Conservation (phyloP, 2,797 vertebrate species). For the Lithobates sylvaticus region DNA sequence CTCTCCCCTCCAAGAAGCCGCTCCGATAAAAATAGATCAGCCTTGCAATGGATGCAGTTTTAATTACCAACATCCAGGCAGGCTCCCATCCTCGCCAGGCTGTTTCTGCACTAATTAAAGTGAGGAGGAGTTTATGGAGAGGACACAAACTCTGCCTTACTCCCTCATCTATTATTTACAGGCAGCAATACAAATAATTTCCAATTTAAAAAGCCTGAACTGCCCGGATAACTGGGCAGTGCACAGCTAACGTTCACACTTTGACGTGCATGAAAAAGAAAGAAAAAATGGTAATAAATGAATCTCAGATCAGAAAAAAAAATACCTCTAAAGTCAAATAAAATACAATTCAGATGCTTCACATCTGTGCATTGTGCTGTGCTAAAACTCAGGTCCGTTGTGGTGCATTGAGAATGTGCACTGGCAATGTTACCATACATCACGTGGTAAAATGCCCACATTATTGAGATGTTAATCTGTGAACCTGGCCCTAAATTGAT, state of each 20-base stretch:
- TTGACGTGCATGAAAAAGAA: constrained; percentile 51
- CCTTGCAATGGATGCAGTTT: constrained; percentile 92
- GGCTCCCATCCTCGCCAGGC: constrained; percentile 88
- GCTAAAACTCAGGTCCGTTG: too few species aligned
- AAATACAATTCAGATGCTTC: background rate
- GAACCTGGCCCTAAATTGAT: too few species aligned
- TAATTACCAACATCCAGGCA: constrained; percentile 94
- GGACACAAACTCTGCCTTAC: constrained; percentile 89
- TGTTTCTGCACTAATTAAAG: constrained; percentile 94
- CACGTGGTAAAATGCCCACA: too few species aligned
- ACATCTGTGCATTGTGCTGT: too few species aligned
- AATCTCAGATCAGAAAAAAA: background rate
- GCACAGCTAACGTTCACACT: constrained; percentile 66
- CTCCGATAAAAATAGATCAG: constrained; percentile 94
- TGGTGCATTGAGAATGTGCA: background rate
- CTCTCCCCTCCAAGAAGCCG: constrained; percentile 90
- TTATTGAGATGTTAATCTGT: too few species aligned
- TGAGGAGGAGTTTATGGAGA: constrained; percentile 89
- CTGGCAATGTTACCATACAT: background rate
- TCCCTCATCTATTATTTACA: constrained; percentile 97
- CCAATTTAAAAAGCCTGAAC: constrained; percentile 95
- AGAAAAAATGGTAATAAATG: constrained; percentile 35
- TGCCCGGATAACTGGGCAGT: constrained; percentile 78
- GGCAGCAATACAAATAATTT: constrained; percentile 96
- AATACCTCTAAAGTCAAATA: background rate